Conservation (phyloP, 2,113 vertebrate species). For the Micronycteris hirsuta region DNA sequence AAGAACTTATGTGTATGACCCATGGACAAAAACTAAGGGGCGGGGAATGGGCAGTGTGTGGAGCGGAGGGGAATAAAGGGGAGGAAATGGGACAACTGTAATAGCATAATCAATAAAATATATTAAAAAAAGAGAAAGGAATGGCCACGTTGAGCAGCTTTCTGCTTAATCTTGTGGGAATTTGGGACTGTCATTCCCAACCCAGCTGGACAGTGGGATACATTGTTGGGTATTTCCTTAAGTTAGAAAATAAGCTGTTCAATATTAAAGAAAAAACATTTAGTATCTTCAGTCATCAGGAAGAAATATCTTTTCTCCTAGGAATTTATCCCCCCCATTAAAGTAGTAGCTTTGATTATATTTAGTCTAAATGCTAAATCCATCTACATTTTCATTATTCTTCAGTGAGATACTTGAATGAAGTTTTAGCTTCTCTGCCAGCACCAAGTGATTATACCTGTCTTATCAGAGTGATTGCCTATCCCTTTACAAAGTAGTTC, state of each 20-base stretch:
- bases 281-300: not conserved
- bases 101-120: no score
- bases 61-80: no score
- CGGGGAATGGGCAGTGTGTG: no score
- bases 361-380: not conserved
- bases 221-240: not conserved
- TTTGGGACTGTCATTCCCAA: not conserved
- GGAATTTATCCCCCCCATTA: not conserved
- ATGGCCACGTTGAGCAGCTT: not conserved
- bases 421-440: not conserved
- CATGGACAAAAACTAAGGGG: no score
- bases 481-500: not conserved
- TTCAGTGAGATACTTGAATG: not conserved
- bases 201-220: not conserved
- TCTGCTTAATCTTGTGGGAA: not conserved
- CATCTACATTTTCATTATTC: not conserved
- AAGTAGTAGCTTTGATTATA: not conserved
- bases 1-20: no score
- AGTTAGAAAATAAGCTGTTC: not conserved
- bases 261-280: not conserved
- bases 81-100: no score
- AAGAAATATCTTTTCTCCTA: not conserved
- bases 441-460: not conserved
- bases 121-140: no score
- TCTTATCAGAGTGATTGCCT: not conserved